Percentiles rank a stretch among this genome's conserved stretches.
Conservation (phyloP, 2,797 vertebrate species). For the Carduelis carduelis region DNA sequence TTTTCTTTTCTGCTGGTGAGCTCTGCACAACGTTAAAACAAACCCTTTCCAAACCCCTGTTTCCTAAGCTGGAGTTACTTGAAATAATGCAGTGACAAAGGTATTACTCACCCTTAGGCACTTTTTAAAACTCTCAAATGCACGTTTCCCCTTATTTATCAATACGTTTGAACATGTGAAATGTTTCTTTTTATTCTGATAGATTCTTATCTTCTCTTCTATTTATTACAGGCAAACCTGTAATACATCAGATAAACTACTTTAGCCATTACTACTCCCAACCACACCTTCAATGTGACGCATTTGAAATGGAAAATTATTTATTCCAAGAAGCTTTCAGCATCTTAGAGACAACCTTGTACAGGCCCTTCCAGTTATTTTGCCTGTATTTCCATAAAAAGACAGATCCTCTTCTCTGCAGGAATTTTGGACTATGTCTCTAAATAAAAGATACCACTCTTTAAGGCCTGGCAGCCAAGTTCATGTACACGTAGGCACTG, state of each 20-base stretch:
- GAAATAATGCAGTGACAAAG: not conserved
- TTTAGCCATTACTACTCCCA: not conserved
- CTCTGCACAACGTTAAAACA: not conserved
- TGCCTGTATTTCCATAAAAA: not conserved
- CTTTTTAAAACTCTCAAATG: not conserved
- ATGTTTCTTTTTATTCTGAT: not conserved
- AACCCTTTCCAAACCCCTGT: not conserved
- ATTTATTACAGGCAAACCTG: not conserved
- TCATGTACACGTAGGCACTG: not conserved
- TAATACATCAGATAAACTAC: not conserved
- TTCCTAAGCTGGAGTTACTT: not conserved
- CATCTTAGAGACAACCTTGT: not conserved
- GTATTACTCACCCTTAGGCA: not conserved
- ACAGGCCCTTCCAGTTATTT: not conserved
- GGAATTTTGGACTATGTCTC: not conserved
- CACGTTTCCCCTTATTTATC: not conserved
- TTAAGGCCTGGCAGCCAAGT: not conserved
- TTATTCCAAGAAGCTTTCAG: not conserved
- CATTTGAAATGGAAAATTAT: not conserved
- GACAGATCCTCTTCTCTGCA: not conserved
- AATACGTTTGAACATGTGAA: rapidly evolving
- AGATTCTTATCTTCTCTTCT: not conserved
- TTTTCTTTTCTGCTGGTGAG: not conserved
- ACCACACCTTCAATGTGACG: not conserved
- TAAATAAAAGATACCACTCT: not conserved